Evolutionary conservation across 2,888 invertebrate genomes (phyloP), one percentile per base, ranked within the genome.

Genomic region (Ophion obscuratus): DNA sequence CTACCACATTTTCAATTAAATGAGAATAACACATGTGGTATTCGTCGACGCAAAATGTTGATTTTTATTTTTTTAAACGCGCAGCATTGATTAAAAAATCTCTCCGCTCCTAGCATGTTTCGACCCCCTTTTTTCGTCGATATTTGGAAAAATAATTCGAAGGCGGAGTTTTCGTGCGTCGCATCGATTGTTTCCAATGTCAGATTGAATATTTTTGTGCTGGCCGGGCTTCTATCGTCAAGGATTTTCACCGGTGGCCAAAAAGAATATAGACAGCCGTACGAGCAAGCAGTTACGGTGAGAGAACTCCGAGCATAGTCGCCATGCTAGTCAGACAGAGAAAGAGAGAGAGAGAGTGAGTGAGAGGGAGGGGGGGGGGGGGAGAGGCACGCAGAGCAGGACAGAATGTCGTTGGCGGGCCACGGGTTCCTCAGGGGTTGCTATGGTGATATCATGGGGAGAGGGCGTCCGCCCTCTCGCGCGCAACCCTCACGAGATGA

Each of bases 381-480:
- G 36, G 36, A 89, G 90, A 91, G 90, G 90, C 90, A 91, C 90
- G 89, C 67, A 75, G 74, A 81, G 61, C 90, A 91, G 92, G 92
- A 93, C 91, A 92, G 87, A 90, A 92, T 91, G 90, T 91, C 91
- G 91, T 91, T 75, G 89, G 91, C 92, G 92, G 91, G 88, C 91
- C 91, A 89, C 90, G 89, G 73, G 82, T 83, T 79, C 75, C 84
- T 82, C 89, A 91, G 93, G 94, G 92, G 94, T 94, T 94, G 93
- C 94, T 92, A 94, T 94, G 94, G 93, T 91, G 92, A 94, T 93
- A 88, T 90, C 88, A 90, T 91, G 91, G 86, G 87, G 89, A 87
- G 92, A 93, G 92, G 91, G 92, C 89, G 90, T 91, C 92, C 91
- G 91, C 92, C 92, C 93, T 93, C 92, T 92, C 91, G 90, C 92